Evolutionary conservation across 2,888 invertebrate genomes (phyloP).

Genomic region (Eucera pruinosa): DNA sequence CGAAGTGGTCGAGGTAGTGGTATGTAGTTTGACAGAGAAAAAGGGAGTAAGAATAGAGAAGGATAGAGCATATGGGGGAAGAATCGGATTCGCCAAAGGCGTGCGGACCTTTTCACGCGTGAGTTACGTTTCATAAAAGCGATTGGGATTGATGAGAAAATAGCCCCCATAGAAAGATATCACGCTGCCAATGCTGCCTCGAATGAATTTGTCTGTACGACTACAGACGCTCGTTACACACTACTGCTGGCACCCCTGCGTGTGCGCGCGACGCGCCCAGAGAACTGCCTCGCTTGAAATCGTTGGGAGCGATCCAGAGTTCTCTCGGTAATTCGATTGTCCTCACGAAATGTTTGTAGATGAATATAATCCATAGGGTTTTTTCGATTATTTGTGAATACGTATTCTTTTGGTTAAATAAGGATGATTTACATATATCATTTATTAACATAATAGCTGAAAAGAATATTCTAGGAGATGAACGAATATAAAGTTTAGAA

Average conservation of each 20-base stretch:
- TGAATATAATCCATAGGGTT: background rate
- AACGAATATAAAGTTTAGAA: background rate
- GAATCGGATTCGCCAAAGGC: constrained; percentile 69
- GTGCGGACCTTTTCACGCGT: constrained; percentile 78
- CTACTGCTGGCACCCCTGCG: constrained; percentile 42
- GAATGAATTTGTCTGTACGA: constrained; percentile 70
- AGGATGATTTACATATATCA: no score
- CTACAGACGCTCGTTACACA: constrained; percentile 62
- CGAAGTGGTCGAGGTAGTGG: constrained; percentile 2
- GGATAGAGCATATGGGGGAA: constrained; percentile 5
- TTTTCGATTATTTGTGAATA: background rate
- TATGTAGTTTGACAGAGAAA: background rate
- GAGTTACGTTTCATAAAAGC: constrained; percentile 82
- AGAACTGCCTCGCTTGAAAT: constrained; percentile 22
- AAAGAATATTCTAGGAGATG: background rate
- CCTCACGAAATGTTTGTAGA: constrained; percentile 3
- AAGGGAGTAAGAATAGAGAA: background rate
- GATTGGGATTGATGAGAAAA: constrained; percentile 82
- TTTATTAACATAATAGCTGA: background rate
- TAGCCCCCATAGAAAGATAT: constrained; percentile 79
- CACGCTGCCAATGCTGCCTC: constrained; percentile 71
- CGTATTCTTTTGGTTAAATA: no score
- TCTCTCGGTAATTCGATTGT: constrained; percentile 24
- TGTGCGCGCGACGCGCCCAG: constrained; percentile 24
- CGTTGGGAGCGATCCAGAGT: constrained; percentile 16